Percentiles rank a stretch among this genome's conserved stretches.
Conservation (phyloP, 2,888 invertebrate species). For the Zygaena filipendulae region DNA sequence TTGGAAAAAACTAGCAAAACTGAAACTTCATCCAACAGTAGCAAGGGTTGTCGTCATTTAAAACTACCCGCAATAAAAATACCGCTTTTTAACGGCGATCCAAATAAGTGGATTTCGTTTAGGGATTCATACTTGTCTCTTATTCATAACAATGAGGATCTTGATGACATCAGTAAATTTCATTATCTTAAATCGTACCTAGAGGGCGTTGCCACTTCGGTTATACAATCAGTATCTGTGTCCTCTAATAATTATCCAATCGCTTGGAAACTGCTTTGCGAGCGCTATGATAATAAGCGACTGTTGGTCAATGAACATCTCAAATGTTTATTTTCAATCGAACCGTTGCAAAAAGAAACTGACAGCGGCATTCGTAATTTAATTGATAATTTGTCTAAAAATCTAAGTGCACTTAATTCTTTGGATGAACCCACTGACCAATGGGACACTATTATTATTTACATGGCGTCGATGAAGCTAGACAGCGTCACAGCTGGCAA, state of each 20-base stretch:
- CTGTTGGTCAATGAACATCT: slow-evolving; percentile 13
- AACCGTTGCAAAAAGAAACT: slow-evolving; percentile 10
- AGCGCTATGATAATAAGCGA: slow-evolving; percentile 12
- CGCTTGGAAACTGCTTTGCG: slow-evolving; percentile 12
- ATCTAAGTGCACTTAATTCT: slow-evolving; percentile 9
- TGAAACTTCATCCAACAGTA: background rate
- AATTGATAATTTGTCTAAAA: slow-evolving; percentile 11
- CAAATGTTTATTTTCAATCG: slow-evolving; percentile 11
- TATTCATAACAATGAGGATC: slow-evolving; percentile 8
- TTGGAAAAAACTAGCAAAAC: slow-evolving; percentile 1
- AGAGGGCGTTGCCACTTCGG: slow-evolving; percentile 8
- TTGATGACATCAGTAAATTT: slow-evolving; percentile 5
- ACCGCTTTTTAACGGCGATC: slow-evolving; percentile 8
- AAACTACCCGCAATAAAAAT: slow-evolving; percentile 6
- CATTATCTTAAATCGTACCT: slow-evolving; percentile 10
- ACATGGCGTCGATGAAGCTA: slow-evolving; percentile 12
- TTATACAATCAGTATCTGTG: slow-evolving; percentile 9
- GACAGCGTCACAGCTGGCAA: slow-evolving; percentile 8
- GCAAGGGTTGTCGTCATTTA: background rate
- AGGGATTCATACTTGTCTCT: slow-evolving; percentile 10
- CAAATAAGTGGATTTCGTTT: slow-evolving; percentile 10
- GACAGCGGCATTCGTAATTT: slow-evolving; percentile 6
- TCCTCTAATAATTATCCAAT: slow-evolving; percentile 9
- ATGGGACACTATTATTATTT: slow-evolving; percentile 14
- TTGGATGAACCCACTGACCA: slow-evolving; percentile 11